phyloP scores from a whole-genome alignment of 2,888 invertebrate genomes.

The Chirona hameri region DNA sequence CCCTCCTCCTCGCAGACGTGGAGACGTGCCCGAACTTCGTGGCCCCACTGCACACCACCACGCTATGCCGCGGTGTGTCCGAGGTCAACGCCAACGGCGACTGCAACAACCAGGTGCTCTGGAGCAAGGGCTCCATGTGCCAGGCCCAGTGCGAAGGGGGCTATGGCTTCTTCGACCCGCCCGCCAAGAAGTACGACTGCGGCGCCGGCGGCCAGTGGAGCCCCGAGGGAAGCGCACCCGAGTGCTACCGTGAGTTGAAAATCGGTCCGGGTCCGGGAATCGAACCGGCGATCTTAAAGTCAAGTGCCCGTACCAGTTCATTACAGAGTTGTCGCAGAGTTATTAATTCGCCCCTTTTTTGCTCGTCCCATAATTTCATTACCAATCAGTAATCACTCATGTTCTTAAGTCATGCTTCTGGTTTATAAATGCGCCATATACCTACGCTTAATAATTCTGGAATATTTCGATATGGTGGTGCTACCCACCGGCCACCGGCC shows the following conservation, averaged over 20 bases:
- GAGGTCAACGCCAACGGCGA: constrained; percentile 40
- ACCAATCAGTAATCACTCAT: no score
- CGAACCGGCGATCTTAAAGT: not conserved
- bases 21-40: constrained; percentile 40
- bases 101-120: constrained; percentile 39
- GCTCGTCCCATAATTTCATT: no score
- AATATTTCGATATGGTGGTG: no score
- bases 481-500: no score
- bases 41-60: constrained; percentile 40
- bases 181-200: constrained; percentile 39
- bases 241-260: constrained; percentile 40
- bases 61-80: constrained; percentile 40
- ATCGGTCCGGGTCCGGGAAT: not conserved
- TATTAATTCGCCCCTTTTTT: no score
- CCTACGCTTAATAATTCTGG: no score
- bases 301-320: no score
- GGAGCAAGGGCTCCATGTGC: constrained; percentile 40
- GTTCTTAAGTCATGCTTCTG: no score
- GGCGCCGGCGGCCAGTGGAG: constrained; percentile 39
- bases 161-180: constrained; percentile 40
- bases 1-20: constrained; percentile 34
- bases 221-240: constrained; percentile 39
- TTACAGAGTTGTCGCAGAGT: no score
- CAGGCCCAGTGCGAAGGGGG: constrained; percentile 39
- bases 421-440: no score